A percentile compares a stretch with the other conserved stretches of the same genome.
phyloP scores from a whole-genome alignment of 2,113 vertebrate species.

The Nicator chloris region DNA sequence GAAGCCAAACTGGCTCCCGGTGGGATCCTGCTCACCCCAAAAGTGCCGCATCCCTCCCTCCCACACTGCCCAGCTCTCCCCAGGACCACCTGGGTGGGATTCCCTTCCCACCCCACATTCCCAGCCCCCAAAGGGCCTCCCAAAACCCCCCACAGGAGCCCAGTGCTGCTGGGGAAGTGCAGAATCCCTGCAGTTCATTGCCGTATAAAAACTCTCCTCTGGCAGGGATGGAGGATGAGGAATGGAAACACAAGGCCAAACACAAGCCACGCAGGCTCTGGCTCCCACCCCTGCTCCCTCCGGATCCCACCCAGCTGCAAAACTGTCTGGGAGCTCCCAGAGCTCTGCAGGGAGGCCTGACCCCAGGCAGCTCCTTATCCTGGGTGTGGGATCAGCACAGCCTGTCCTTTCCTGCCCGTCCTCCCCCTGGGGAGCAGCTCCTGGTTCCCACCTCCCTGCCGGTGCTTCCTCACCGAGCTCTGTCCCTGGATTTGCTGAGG shows the following conservation, averaged over 20 bases:
- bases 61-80: background rate
- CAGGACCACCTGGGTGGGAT: background rate
- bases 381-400: background rate
- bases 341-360: background rate
- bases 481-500: background rate
- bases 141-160: background rate
- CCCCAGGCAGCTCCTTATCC: background rate
- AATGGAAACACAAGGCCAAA: background rate
- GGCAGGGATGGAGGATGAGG: background rate
- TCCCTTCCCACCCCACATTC: background rate
- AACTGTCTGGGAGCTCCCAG: background rate
- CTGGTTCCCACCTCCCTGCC: background rate
- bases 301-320: background rate
- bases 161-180: background rate
- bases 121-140: background rate
- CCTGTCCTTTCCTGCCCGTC: background rate
- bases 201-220: background rate
- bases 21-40: background rate
- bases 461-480: background rate
- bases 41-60: background rate
- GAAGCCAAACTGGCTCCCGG: background rate
- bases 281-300: background rate
- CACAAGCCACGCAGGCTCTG: background rate
- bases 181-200: background rate
- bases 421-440: background rate